Percentiles rank a stretch among this genome's conserved stretches.
Evolutionary conservation across 2,888 invertebrate genomes (phyloP).

Genomic region (Dinocampus coccinellae): DNA sequence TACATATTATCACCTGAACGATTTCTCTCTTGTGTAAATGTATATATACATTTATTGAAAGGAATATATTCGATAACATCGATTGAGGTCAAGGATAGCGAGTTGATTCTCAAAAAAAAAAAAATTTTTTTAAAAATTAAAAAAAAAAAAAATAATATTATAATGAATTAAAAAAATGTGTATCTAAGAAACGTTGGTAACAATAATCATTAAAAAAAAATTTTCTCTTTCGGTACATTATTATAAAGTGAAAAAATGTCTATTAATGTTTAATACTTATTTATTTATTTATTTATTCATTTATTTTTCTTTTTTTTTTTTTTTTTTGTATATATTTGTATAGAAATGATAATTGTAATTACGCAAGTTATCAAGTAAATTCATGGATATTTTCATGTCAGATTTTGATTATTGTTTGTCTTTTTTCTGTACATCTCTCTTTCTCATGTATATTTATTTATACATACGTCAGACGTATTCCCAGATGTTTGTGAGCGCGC

Average conservation of each 20-base stretch:
- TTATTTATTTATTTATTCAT: no score
- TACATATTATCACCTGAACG: neutral
- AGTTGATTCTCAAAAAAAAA: neutral
- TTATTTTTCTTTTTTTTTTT: no score
- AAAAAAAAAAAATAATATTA: neutral
- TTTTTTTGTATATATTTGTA: no score
- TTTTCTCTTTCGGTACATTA: no score
- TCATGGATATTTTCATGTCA: neutral
- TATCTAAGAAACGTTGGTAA: neutral
- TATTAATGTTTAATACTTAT: no score
- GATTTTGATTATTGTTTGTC: neutral
- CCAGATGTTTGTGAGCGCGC: neutral
- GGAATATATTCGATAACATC: neutral
- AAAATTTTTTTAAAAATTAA: neutral
- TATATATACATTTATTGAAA: neutral
- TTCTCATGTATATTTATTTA: neutral
- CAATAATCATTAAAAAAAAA: no score
- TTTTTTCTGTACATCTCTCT: neutral
- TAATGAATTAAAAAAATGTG: neutral
- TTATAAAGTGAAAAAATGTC: no score
- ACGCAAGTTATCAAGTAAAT: neutral
- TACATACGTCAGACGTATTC: neutral
- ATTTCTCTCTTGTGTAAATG: neutral
- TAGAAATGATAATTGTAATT: no score
- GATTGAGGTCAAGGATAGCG: slow-evolving; percentile 46